phyloP scores from a whole-genome alignment of 1,140 invertebrate genomes.

The Ceratina calcarata region DNA sequence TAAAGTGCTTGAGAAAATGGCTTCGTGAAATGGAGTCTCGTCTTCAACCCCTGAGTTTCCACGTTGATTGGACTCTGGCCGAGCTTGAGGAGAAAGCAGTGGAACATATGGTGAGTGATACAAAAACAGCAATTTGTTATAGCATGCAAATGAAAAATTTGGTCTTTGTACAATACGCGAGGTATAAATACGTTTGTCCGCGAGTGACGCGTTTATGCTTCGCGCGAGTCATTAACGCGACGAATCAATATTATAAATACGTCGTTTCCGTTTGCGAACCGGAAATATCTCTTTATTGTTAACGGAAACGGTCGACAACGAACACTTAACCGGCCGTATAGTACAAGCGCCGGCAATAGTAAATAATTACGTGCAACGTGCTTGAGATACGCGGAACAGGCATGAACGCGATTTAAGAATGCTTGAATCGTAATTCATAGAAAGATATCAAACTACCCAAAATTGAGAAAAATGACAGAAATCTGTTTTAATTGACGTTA shows the following conservation, averaged over 20 bases:
- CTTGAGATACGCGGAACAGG: slow-evolving; percentile 26
- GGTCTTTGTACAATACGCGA: neutral
- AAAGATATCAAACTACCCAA: too few relatives aligned
- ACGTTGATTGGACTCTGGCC: slow-evolving; percentile 82
- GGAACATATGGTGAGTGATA: slow-evolving; percentile 85
- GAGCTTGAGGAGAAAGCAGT: slow-evolving; percentile 85
- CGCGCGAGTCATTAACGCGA: slow-evolving; percentile 1
- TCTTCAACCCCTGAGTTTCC: slow-evolving; percentile 84
- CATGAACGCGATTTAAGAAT: slow-evolving; percentile 14
- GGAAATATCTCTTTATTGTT: slow-evolving; percentile 45
- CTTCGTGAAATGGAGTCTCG: slow-evolving; percentile 84
- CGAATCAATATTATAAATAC: slow-evolving; percentile 31
- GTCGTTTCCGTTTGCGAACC: slow-evolving; percentile 30
- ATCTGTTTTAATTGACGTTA: too few relatives aligned
- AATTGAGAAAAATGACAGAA: too few relatives aligned
- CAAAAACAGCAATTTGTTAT: neutral
- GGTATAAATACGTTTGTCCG: neutral
- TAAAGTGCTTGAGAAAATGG: slow-evolving; percentile 85
- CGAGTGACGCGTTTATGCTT: neutral
- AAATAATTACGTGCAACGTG: slow-evolving; percentile 34
- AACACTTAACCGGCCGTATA: slow-evolving; percentile 32
- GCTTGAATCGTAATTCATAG: too few relatives aligned
- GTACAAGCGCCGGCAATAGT: slow-evolving; percentile 35
- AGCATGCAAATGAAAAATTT: neutral
- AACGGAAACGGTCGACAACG: slow-evolving; percentile 42